These are phyloP conservation scores for Phragmatobia fuliginosa DNA, from an alignment of 2,888 invertebrate genomes.

Conservation along the genomic window DNA sequence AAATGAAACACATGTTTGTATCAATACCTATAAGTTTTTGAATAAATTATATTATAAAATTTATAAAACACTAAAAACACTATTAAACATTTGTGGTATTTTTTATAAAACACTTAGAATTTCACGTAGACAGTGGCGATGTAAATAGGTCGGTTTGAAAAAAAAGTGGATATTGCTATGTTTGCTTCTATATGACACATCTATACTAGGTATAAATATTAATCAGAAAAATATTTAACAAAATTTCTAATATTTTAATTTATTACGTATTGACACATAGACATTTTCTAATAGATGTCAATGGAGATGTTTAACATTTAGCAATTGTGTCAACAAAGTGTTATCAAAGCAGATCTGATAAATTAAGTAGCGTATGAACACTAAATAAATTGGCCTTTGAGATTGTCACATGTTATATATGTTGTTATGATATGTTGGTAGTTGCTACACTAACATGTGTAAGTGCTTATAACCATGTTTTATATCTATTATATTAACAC, in stretches of 20 bases:
- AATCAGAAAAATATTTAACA: not conserved
- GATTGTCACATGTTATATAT: conserved; percentile 22
- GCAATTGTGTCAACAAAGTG: conserved; percentile 37
- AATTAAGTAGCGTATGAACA: conserved; percentile 24
- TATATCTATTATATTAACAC: too few relatives aligned
- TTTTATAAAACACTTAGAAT: too few relatives aligned
- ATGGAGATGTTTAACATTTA: conserved; percentile 33
- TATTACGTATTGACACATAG: conserved; percentile 9
- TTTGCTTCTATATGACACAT: too few relatives aligned
- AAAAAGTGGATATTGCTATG: too few relatives aligned
- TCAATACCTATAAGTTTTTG: too few relatives aligned
- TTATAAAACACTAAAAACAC: too few relatives aligned
- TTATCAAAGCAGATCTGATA: conserved; percentile 35
- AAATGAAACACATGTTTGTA: too few relatives aligned
- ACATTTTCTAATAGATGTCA: conserved; percentile 11
- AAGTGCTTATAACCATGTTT: conserved; percentile 8
- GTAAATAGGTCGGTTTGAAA: too few relatives aligned
- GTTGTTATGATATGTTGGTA: conserved; percentile 1
- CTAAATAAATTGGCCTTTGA: conserved; percentile 48
- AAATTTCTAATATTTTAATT: not conserved
- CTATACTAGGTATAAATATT: too few relatives aligned
- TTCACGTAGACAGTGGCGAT: too few relatives aligned
- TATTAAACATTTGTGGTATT: too few relatives aligned
- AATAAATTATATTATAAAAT: too few relatives aligned
- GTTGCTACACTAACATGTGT: not conserved